Conservation (phyloP, 2,113 vertebrate genomes). For the Zosterops hypoxanthus region DNA sequence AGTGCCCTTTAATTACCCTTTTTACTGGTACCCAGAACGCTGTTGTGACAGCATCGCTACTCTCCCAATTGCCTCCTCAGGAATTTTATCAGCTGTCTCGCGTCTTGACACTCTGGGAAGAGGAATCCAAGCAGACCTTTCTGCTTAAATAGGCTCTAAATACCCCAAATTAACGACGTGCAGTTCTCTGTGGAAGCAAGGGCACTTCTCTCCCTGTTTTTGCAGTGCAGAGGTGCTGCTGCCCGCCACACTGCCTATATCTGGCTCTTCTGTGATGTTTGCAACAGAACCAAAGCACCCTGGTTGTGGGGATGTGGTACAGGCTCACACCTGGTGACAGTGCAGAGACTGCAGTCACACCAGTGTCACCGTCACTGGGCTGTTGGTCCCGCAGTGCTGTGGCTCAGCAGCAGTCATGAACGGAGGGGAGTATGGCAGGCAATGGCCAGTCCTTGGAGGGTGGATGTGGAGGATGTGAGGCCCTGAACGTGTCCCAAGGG, state of each 20-base stretch:
- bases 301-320: rapidly evolving
- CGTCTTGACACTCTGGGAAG: not conserved
- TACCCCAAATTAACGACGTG: constrained; percentile 18
- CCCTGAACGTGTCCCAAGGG: rapidly evolving
- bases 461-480: not conserved
- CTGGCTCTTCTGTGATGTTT: not conserved
- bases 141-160: constrained; percentile 56
- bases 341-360: rapidly evolving
- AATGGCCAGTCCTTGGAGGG: not conserved
- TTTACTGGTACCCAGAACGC: constrained; percentile 13
- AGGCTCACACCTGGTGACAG: rapidly evolving
- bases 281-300: not conserved
- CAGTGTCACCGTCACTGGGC: rapidly evolving
- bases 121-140: constrained; percentile 38
- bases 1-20: constrained; percentile 69
- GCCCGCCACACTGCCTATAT: rapidly evolving
- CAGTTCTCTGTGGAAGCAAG: not conserved
- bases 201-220: not conserved
- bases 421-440: rapidly evolving
- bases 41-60: constrained; percentile 56
- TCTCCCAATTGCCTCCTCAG: constrained; percentile 52
- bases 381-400: not conserved
- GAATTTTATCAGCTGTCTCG: constrained; percentile 55
- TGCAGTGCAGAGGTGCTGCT: rapidly evolving
- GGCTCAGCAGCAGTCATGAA: not conserved